phyloP scores from a whole-genome alignment of 2,888 invertebrate species.

The Drosophila seclusa region DNA sequence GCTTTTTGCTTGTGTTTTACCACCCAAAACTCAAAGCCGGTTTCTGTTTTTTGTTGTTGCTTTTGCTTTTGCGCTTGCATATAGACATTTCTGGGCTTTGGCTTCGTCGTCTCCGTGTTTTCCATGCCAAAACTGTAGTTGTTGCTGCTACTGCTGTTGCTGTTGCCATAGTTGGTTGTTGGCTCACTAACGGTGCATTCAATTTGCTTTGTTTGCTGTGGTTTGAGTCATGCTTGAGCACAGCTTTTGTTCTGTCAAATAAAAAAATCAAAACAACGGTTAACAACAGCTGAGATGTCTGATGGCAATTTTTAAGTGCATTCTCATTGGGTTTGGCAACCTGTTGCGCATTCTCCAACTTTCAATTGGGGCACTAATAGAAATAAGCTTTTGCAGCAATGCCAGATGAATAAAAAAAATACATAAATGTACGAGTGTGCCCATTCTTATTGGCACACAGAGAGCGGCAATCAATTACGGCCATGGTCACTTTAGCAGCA shows the following conservation, averaged over 20 bases:
- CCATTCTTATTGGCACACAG: constrained; percentile 39
- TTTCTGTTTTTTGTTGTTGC: constrained; percentile 19
- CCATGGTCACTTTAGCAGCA: constrained; percentile 62
- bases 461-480: constrained; percentile 69
- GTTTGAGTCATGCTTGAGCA: constrained; percentile 50
- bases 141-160: constrained; percentile 13
- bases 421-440: constrained; percentile 14
- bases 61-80: constrained; percentile 32
- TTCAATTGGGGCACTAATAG: constrained; percentile 2
- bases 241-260: constrained; percentile 23
- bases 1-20: constrained; percentile 7
- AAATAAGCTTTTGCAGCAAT: constrained; percentile 25
- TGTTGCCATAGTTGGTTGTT: constrained; percentile 25
- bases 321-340: constrained; percentile 22
- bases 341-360: constrained; percentile 29
- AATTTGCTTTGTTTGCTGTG: constrained; percentile 31
- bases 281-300: constrained; percentile 40
- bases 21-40: constrained; percentile 50
- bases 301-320: constrained; percentile 3
- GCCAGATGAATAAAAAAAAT: constrained; percentile 22
- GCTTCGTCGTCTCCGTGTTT: constrained; percentile 12
- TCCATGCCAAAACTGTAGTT: constrained; percentile 34
- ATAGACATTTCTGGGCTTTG: constrained; percentile 37
- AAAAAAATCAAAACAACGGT: constrained; percentile 3
- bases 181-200: constrained; percentile 68